These are phyloP conservation scores for Pseudoips prasinana DNA, from an alignment of 2,888 invertebrate species.

Conservation along the genomic window DNA sequence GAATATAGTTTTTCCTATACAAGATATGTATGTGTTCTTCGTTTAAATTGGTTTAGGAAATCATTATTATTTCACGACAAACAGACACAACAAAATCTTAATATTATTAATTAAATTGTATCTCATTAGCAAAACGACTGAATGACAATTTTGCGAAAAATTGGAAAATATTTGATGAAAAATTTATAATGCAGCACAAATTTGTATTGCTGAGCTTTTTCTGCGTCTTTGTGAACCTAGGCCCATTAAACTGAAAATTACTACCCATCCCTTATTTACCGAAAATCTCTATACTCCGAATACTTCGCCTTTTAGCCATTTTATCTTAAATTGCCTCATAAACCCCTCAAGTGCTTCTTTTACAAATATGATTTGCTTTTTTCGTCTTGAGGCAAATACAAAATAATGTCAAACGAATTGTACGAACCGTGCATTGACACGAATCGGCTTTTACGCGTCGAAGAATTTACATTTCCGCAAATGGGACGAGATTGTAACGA, in stretches of 20 bases:
- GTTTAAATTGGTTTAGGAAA: too few relatives aligned
- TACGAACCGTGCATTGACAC: conserved; percentile 47
- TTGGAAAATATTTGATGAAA: too few relatives aligned
- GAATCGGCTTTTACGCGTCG: conserved; percentile 67
- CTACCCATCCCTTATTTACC: conserved; percentile 40
- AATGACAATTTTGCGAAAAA: too few relatives aligned
- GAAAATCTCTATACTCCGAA: conserved; percentile 31
- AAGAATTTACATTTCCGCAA: conserved; percentile 51
- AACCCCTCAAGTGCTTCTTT: conserved; percentile 51
- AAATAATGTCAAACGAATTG: conserved; percentile 52
- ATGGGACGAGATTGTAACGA: conserved; percentile 41
- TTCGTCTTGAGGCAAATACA: conserved; percentile 50
- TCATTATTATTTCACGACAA: too few relatives aligned
- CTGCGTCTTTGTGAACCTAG: too few relatives aligned
- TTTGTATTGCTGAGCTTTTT: too few relatives aligned
- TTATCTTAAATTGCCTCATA: conserved; percentile 53
- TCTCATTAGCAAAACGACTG: too few relatives aligned
- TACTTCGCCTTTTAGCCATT: conserved; percentile 42
- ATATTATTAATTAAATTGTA: too few relatives aligned
- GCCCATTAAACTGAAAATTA: conserved; percentile 35
- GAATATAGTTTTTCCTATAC: too few relatives aligned
- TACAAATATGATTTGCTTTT: conserved; percentile 59
- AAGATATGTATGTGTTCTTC: too few relatives aligned
- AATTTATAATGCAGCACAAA: too few relatives aligned
- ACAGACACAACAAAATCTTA: too few relatives aligned